A percentile compares a stretch with the other conserved stretches of the same genome.
Conservation (phyloP, 2,113 vertebrate genomes). For the Ptychochromis oligacanthus region DNA sequence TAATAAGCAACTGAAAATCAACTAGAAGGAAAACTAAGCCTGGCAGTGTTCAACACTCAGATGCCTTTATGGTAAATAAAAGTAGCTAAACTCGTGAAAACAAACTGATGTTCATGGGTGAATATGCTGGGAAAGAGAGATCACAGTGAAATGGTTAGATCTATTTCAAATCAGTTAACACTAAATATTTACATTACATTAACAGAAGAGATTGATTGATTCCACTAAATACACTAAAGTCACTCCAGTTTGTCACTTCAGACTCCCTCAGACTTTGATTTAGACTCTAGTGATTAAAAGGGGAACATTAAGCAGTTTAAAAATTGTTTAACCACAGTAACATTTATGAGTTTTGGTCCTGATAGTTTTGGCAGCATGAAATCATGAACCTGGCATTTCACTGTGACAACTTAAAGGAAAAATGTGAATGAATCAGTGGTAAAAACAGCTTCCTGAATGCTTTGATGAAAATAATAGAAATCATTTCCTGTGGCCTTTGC, state of each 20-base stretch:
- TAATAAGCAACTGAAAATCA: not conserved
- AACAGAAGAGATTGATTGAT: rapidly evolving
- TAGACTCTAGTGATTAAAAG: not conserved
- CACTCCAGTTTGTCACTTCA: not conserved
- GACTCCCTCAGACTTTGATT: not conserved
- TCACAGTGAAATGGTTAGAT: not conserved
- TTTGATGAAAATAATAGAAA: not conserved
- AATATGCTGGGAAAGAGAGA: not conserved
- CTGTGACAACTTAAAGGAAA: not conserved
- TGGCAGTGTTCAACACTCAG: no score
- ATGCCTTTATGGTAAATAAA: no score
- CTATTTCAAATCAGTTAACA: not conserved
- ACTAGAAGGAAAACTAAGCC: no score
- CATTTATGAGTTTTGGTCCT: rapidly evolving
- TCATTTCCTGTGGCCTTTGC: not conserved
- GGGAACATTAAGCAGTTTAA: not conserved
- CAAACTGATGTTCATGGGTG: not conserved
- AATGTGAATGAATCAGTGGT: not conserved
- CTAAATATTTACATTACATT: not conserved
- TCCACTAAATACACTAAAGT: not conserved
- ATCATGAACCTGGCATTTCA: not conserved
- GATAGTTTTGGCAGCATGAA: not conserved
- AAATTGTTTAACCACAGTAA: rapidly evolving
- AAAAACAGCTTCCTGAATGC: not conserved
- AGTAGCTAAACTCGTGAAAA: no score